phyloP scores from a whole-genome alignment of 2,797 vertebrate genomes.

The Anolis apletophallus region DNA sequence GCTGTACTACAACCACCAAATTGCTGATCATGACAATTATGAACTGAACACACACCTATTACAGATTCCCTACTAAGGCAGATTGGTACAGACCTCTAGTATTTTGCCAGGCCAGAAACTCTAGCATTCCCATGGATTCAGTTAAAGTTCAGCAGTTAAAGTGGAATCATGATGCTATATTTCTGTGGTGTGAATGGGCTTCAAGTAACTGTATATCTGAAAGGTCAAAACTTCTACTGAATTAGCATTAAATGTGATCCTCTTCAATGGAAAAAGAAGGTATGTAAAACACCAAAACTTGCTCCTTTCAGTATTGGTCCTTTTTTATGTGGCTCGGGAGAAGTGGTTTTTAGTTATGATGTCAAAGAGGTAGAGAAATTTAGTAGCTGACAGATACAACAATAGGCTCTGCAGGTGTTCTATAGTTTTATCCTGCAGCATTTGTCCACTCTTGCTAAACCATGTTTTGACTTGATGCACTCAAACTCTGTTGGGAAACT shows the following conservation, averaged over 20 bases:
- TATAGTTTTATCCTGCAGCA: conserved; percentile 69
- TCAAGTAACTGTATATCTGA: conserved; percentile 70
- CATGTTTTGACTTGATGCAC: conserved; percentile 24
- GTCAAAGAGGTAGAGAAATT: conserved; percentile 66
- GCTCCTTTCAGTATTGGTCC: conserved; percentile 59
- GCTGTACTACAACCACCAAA: too few relatives aligned
- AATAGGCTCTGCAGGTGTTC: conserved; percentile 71
- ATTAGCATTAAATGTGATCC: conserved; percentile 60
- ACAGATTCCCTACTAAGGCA: too few relatives aligned
- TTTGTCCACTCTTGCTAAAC: conserved; percentile 57
- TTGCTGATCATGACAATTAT: too few relatives aligned
- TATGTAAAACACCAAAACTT: conserved; percentile 51
- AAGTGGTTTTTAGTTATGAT: conserved; percentile 72
- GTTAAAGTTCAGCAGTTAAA: too few relatives aligned
- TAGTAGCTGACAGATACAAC: conserved; percentile 73
- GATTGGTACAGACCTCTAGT: too few relatives aligned
- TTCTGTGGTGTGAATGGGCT: too few relatives aligned
- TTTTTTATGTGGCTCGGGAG: conserved; percentile 40
- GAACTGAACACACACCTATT: too few relatives aligned
- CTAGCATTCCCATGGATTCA: too few relatives aligned
- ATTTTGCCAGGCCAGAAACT: too few relatives aligned
- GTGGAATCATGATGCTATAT: too few relatives aligned
- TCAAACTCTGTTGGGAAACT: conserved; percentile 35
- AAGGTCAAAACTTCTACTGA: conserved; percentile 46
- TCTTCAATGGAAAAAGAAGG: conserved; percentile 61